Conservation (phyloP, 30 jellyfish, hydroid and myxozoan species). For the Hydractinia symbiolongicarpus region DNA sequence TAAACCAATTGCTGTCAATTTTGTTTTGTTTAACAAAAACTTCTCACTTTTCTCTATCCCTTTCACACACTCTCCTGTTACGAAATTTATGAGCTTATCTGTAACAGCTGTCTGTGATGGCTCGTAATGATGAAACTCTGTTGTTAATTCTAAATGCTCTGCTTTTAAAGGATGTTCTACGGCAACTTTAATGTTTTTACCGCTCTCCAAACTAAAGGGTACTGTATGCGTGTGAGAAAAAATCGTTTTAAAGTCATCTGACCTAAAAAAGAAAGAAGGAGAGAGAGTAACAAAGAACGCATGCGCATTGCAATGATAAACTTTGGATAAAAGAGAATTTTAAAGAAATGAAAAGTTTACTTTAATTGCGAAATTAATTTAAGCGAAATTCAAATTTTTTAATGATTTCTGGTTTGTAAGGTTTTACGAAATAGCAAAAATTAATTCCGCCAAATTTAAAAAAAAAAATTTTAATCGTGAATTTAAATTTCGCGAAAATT, state of each 20-base stretch:
- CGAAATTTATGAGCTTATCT: conserved; percentile 34
- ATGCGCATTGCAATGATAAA: too few relatives aligned
- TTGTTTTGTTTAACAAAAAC: conserved; percentile 50
- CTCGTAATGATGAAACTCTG: conserved; percentile 34
- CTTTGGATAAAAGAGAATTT: too few relatives aligned
- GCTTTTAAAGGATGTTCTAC: conserved; percentile 57
- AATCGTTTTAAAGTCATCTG: conserved; percentile 32
- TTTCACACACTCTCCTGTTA: conserved; percentile 51
- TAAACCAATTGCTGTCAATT: conserved; percentile 59
- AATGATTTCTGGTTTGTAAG: too few relatives aligned
- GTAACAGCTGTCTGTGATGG: conserved; percentile 36
- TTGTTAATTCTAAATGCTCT: conserved; percentile 25
- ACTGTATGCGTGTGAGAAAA: conserved; percentile 29
- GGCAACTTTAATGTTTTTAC: conserved; percentile 19
- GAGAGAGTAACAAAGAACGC: too few relatives aligned
- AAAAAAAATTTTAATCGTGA: too few relatives aligned
- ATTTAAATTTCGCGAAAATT: too few relatives aligned
- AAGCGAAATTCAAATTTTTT: too few relatives aligned
- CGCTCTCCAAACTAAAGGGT: conserved; percentile 42
- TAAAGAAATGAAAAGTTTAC: too few relatives aligned
- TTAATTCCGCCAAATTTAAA: too few relatives aligned
- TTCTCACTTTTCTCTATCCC: conserved; percentile 66
- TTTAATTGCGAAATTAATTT: too few relatives aligned
- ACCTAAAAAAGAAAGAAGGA: conserved; percentile 31
- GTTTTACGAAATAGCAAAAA: too few relatives aligned